Evolutionary conservation across 1,140 invertebrate genomes (phyloP).

Genomic region (Lordiphosa clarofinis): DNA sequence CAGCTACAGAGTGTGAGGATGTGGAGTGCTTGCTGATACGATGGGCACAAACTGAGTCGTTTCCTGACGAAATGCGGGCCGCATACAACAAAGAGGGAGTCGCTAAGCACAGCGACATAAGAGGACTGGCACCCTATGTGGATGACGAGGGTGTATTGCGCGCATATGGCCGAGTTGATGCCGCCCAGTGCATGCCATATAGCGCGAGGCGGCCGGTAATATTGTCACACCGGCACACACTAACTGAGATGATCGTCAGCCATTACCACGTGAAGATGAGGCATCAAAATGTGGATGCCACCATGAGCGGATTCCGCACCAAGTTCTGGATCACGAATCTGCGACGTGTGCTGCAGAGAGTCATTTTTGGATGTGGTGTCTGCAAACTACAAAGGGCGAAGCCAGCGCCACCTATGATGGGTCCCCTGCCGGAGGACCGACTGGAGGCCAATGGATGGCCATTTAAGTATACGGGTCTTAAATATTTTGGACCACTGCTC

Average conservation of each 20-base stretch:
- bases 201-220: constrained; percentile 7
- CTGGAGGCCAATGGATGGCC: too few relatives aligned
- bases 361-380: background rate
- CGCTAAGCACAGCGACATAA: constrained; percentile 1
- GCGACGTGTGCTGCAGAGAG: background rate
- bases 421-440: constrained; percentile 2
- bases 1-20: too few relatives aligned
- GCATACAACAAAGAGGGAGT: background rate
- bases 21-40: too few relatives aligned
- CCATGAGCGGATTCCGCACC: background rate
- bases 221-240: constrained; percentile 8
- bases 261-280: constrained; percentile 4
- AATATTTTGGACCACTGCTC: constrained; percentile 3
- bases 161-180: constrained; percentile 5
- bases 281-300: constrained; percentile 7
- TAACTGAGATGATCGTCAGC: background rate
- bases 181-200: constrained; percentile 7
- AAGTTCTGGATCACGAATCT: constrained; percentile 12
- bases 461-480: too few relatives aligned
- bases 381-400: background rate
- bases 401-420: constrained; percentile 1
- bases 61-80: background rate
- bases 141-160: background rate
- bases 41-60: too few relatives aligned
- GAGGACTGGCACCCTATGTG: constrained; percentile 2